Base-by-base conservation (phyloP, 2,888 invertebrate species). In the Dicyrtoma fusca region DNA sequence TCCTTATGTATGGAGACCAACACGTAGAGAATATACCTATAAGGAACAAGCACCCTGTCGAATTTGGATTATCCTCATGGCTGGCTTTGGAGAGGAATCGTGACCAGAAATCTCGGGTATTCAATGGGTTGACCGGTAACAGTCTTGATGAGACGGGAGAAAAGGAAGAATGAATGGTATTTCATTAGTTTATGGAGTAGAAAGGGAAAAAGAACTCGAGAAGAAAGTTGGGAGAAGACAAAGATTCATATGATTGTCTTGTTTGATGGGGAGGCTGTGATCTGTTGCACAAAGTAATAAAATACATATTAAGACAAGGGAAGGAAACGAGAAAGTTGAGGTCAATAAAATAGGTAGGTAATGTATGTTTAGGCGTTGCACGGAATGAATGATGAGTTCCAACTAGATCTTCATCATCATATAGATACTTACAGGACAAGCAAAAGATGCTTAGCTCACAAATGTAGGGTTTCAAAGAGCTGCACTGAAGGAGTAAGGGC, bases 331-430 rank as follows among this genome's bases (percentile, higher is more conserved):
- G 17, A 57, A 26, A 57, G 57, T 61, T 51, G 51, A 51, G 65
- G 65, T 63, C 70, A 70, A 62, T 69, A 61, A 69, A 69, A 61
- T 69, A 26, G 69, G 61, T 13, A 69, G 68, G 69, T 69, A 69
- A 69, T 61, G 61, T 49, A 69, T 69, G 69, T 69, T 61, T 26
- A 21, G 69, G 61, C 61, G 69, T 26, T 61, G 61, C 25, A 21
- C 53, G 53, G 63, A 71, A 71, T 71, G 70, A 71, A 23, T 53
- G 70, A 71, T 71, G 70, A 62, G 63, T 21, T 25, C n/a, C 19
- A 63, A 49, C 25, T 63, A 71, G 53, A 71, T 70, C 70, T 63
- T 69, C 55, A 71, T 71, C 70, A 53, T 71, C 34, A 63, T 34
- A 69, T 69, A 55, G 44, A 55, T 3, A 34, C 53, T 53, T 66